A percentile compares a stretch with the other conserved stretches of the same genome.
phyloP scores from a whole-genome alignment of 1,140 invertebrate genomes.

The Tetranychus urticae region DNA sequence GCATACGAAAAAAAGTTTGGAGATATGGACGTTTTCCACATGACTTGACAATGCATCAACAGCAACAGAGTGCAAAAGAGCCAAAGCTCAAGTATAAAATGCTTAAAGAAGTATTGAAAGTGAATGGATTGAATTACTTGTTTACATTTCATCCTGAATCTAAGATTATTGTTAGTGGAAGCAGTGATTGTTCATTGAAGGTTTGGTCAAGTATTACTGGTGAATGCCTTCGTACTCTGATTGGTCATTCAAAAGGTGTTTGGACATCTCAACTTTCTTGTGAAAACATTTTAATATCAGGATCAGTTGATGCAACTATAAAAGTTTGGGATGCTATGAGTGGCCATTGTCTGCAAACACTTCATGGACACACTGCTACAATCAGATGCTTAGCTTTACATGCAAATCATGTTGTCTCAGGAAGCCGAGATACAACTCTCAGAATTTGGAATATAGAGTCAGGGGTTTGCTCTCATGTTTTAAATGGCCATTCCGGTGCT shows the following conservation, averaged over 20 bases:
- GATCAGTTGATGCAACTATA: slow-evolving; percentile 86
- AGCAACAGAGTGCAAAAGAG: not conserved
- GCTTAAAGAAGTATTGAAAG: slow-evolving; percentile 14
- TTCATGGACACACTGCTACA: slow-evolving; percentile 91
- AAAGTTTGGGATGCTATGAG: slow-evolving; percentile 91
- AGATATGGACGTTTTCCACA: slow-evolving; percentile 19
- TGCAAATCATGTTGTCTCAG: slow-evolving; percentile 80
- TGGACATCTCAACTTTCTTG: slow-evolving; percentile 90
- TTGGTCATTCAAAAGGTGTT: slow-evolving; percentile 90
- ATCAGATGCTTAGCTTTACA: slow-evolving; percentile 94
- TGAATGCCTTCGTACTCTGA: slow-evolving; percentile 68
- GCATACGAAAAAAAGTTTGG: no score
- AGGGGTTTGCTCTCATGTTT: slow-evolving; percentile 68
- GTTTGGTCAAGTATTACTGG: slow-evolving; percentile 90
- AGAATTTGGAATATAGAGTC: slow-evolving; percentile 84
- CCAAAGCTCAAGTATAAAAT: not conserved
- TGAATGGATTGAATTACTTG: slow-evolving; percentile 96
- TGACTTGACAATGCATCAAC: no score
- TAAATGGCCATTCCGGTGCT: slow-evolving; percentile 85
- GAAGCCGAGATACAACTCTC: slow-evolving; percentile 83
- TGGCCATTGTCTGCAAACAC: slow-evolving; percentile 67
- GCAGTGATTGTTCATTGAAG: slow-evolving; percentile 95
- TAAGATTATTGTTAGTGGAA: slow-evolving; percentile 64
- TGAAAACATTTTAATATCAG: slow-evolving; percentile 74
- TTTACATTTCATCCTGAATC: slow-evolving; percentile 84